phyloP scores from a whole-genome alignment of 2,888 invertebrate species.

The Petrolisthes cinctipes region DNA sequence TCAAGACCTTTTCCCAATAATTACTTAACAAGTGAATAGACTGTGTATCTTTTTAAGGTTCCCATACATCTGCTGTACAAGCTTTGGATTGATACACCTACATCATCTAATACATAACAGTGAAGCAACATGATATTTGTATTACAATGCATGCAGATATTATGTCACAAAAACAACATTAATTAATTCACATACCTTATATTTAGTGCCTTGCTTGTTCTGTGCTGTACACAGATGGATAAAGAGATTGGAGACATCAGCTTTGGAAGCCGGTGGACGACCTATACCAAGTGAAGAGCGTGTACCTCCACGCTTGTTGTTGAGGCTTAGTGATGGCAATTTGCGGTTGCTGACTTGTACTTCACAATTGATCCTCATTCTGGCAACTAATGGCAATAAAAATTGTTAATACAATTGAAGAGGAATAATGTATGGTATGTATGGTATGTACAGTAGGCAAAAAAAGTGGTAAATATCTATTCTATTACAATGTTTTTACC shows the following conservation, averaged over 20 bases:
- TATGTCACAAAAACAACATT: too few relatives aligned
- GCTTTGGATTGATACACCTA: too few relatives aligned
- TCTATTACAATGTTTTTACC: too few relatives aligned
- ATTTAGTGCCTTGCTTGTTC: slow-evolving; percentile 55
- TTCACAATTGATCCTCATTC: slow-evolving; percentile 59
- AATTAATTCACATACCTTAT: slow-evolving; percentile 30
- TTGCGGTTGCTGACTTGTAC: slow-evolving; percentile 37
- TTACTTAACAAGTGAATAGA: too few relatives aligned
- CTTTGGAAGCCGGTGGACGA: slow-evolving; percentile 22
- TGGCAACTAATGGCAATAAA: not conserved
- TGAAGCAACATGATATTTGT: too few relatives aligned
- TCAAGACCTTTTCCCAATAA: too few relatives aligned
- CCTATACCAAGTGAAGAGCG: slow-evolving; percentile 45
- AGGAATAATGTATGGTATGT: not conserved
- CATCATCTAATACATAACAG: too few relatives aligned
- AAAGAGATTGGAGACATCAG: slow-evolving; percentile 33
- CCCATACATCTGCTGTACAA: too few relatives aligned
- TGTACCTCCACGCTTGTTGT: slow-evolving; percentile 1
- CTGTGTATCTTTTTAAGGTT: too few relatives aligned
- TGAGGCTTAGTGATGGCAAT: not conserved
- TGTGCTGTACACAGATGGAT: slow-evolving; percentile 54
- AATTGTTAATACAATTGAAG: not conserved
- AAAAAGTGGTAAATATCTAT: not conserved
- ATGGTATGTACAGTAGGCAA: not conserved
- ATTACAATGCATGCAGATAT: too few relatives aligned